Conservation (phyloP, 2,888 invertebrate species). For the Orchestes rusci region DNA sequence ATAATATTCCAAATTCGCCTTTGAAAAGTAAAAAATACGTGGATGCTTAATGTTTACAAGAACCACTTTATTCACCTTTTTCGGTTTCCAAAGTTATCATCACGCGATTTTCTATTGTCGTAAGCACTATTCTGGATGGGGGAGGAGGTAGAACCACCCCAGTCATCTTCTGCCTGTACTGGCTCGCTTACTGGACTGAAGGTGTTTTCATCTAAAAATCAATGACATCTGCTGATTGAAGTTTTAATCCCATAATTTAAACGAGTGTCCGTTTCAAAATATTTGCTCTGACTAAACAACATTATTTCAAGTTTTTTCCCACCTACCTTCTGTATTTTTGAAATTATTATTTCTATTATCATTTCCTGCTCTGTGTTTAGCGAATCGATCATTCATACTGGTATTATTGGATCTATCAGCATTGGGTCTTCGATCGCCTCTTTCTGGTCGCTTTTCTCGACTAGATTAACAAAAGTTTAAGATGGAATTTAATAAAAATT, state of each 20-base stretch:
- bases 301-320: too few species aligned
- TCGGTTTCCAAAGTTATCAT: conserved; percentile 21
- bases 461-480: background rate
- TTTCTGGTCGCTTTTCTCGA: conserved; percentile 1
- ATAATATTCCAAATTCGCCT: too few species aligned
- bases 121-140: conserved; percentile 6
- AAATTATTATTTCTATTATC: conserved; percentile 19
- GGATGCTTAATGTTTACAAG: too few species aligned
- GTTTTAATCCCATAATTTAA: too few species aligned
- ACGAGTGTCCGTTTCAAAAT: too few species aligned
- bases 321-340: conserved; percentile 19
- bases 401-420: conserved; percentile 8
- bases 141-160: conserved; percentile 7
- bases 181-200: conserved; percentile 15
- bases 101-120: conserved; percentile 12
- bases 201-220: conserved; percentile 4
- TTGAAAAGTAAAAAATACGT: too few species aligned
- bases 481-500: too few species aligned
- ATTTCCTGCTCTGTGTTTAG: conserved; percentile 13
- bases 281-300: too few species aligned
- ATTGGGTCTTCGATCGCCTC: conserved; percentile 9
- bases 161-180: conserved; percentile 11
- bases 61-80: too few species aligned
- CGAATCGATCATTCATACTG: conserved; percentile 15
- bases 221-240: background rate